These are phyloP conservation scores for Caenorhabditis sp. DNA, from an alignment of 2,888 invertebrate species.

Conservation along the genomic window DNA sequence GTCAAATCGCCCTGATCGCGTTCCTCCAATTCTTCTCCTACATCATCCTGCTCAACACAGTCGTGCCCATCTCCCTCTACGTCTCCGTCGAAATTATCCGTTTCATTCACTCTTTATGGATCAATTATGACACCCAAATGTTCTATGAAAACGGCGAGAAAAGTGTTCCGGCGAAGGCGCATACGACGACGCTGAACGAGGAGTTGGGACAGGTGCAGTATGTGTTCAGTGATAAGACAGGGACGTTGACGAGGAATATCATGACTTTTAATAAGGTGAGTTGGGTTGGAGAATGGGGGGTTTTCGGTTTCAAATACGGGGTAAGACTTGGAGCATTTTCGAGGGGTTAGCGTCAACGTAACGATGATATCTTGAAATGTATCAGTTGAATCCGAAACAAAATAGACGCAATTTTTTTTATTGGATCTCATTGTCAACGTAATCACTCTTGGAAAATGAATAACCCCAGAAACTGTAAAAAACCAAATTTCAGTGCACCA, in stretches of 20 bases:
- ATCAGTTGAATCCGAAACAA: no score
- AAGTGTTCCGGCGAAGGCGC: constrained; percentile 86
- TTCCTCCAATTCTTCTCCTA: constrained; percentile 98
- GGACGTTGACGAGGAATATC: constrained; percentile 98
- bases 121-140: constrained; percentile 99
- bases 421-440: no score
- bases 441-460: no score
- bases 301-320: background rate
- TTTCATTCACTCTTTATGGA: constrained; percentile 97
- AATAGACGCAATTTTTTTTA: no score
- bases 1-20: constrained; percentile 89
- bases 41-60: constrained; percentile 98
- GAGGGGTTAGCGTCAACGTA: no score
- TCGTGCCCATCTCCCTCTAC: constrained; percentile 99
- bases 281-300: background rate
- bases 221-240: constrained; percentile 99
- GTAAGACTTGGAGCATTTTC: no score
- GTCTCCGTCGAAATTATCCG: constrained; percentile 94
- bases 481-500: constrained; percentile 92
- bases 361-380: no score
- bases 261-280: constrained; percentile 96
- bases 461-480: no score
- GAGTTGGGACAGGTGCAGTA: constrained; percentile 88
- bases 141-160: constrained; percentile 87
- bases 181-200: constrained; percentile 98